Evolutionary conservation across 1,140 invertebrate species (phyloP).

Genomic region (Drosophila ficusphila): DNA sequence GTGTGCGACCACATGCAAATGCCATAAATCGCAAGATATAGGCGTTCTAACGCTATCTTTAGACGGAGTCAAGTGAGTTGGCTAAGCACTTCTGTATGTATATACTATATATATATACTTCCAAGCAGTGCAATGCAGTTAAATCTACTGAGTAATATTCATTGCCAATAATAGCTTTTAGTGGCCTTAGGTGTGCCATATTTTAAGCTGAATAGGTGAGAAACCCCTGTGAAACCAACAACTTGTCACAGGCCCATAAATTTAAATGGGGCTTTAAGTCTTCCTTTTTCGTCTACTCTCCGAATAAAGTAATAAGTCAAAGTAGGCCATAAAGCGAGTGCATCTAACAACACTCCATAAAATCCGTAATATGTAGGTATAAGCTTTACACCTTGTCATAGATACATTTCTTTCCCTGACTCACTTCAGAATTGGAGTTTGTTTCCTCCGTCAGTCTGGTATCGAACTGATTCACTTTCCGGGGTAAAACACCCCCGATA

Average conservation of each 20-base stretch:
- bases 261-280: background rate
- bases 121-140: background rate
- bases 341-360: background rate
- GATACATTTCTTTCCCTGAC: background rate
- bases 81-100: background rate
- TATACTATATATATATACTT: no score
- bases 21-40: constrained; percentile 30
- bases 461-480: constrained; percentile 8
- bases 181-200: background rate
- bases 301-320: background rate
- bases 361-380: background rate
- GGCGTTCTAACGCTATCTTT: constrained; percentile 10
- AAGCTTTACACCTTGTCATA: background rate
- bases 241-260: background rate
- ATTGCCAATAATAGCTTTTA: no score
- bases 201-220: no score
- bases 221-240: background rate
- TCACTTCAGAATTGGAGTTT: background rate
- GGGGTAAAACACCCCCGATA: background rate
- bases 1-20: constrained; percentile 49
- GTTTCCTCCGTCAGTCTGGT: background rate
- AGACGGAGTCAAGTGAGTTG: constrained; percentile 24
- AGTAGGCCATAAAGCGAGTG: background rate
- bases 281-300: no score
- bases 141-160: background rate